These are phyloP conservation scores for Willowsia nigromaculata DNA, from an alignment of 2,888 invertebrate species.

Conservation along the genomic window DNA sequence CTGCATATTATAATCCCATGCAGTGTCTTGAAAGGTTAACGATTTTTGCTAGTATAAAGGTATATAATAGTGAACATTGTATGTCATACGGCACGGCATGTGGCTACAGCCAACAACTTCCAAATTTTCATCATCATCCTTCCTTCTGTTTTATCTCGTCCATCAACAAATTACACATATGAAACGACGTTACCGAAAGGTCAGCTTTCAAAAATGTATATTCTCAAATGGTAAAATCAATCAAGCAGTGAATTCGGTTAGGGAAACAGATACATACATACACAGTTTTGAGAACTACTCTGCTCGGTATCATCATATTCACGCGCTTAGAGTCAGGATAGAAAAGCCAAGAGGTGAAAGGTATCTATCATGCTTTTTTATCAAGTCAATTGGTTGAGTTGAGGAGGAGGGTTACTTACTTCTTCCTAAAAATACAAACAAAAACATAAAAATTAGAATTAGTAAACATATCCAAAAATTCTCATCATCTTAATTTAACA, in stretches of 20 bases:
- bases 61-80: neutral
- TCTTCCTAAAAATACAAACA: slow-evolving; percentile 78
- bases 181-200: neutral
- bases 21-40: neutral
- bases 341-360: slow-evolving; percentile 10
- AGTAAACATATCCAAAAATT: neutral
- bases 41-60: neutral
- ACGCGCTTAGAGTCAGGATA: neutral
- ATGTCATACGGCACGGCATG: slow-evolving; percentile 35
- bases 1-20: neutral
- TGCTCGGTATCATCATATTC: slow-evolving; percentile 1
- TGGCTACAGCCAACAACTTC: slow-evolving; percentile 23
- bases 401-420: slow-evolving; percentile 76
- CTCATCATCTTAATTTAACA: neutral
- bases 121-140: slow-evolving; percentile 47
- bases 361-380: slow-evolving; percentile 18
- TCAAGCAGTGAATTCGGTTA: slow-evolving; percentile 17
- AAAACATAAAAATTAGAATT: slow-evolving; percentile 66
- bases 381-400: slow-evolving; percentile 53
- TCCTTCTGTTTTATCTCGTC: slow-evolving; percentile 1
- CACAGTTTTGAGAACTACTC: neutral
- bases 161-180: neutral
- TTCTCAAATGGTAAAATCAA: neutral
- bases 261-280: neutral
- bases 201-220: neutral